Percentiles rank a stretch among this genome's conserved stretches.
Conservation (phyloP, 2,113 vertebrate genomes). For the Paramormyrops kingsleyae region DNA sequence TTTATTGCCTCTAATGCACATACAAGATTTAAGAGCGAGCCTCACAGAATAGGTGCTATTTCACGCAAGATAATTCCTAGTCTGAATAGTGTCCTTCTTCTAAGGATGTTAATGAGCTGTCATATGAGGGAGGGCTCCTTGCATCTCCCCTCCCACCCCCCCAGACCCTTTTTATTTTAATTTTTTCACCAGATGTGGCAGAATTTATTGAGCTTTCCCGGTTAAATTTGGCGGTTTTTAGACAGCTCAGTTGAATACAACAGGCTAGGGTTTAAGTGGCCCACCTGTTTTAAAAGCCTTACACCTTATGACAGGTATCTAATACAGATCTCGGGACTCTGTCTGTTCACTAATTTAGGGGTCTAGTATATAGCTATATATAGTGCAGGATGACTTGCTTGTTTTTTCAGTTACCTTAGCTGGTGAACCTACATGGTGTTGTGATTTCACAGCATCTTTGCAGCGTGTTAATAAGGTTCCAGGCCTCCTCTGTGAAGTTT, state of each 20-base stretch:
- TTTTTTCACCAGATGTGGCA: background rate
- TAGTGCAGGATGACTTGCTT: background rate
- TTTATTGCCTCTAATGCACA: slow-evolving; percentile 6
- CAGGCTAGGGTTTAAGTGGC: background rate
- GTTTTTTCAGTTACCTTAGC: background rate
- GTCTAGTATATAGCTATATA: background rate
- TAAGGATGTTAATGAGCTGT: slow-evolving; percentile 6
- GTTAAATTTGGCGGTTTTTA: background rate
- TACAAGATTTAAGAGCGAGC: background rate
- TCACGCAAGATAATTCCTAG: background rate
- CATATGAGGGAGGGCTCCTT: background rate
- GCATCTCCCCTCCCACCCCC: too few species aligned
- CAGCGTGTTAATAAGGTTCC: background rate
- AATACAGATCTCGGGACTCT: background rate
- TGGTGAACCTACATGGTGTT: background rate
- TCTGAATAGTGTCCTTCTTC: background rate
- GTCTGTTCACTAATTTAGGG: background rate
- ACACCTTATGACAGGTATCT: background rate
- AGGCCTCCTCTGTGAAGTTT: background rate
- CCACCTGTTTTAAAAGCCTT: background rate
- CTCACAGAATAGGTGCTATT: background rate
- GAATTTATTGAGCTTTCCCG: background rate
- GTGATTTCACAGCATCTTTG: background rate
- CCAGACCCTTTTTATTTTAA: background rate
- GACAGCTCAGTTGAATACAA: background rate